Evolutionary conservation across 2,113 vertebrate species (phyloP).

Genomic region (Callaeas wilsoni): DNA sequence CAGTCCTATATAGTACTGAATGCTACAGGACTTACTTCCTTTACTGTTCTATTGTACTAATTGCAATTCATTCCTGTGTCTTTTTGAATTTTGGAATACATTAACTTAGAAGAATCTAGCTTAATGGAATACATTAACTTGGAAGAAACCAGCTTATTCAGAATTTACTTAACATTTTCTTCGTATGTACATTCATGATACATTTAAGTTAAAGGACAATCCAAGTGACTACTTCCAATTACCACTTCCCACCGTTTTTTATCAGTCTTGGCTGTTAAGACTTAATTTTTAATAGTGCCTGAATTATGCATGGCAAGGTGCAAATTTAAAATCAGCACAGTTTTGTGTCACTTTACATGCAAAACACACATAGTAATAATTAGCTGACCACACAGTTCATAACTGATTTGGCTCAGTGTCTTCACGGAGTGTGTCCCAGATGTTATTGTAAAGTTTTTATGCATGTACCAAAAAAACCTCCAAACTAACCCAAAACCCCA

Average conservation of each 20-base stretch:
- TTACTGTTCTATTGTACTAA: not conserved
- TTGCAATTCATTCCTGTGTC: not conserved
- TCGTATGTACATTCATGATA: not conserved
- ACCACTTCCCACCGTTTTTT: not conserved
- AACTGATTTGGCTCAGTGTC: conserved; percentile 27
- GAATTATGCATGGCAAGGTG: not conserved
- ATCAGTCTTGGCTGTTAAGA: not conserved
- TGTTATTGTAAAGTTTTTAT: conserved; percentile 8
- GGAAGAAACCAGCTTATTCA: not conserved
- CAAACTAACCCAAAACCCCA: not conserved
- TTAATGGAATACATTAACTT: not conserved
- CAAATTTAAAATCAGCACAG: not conserved
- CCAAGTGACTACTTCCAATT: not conserved
- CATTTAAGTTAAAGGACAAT: not conserved
- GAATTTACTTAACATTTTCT: not conserved
- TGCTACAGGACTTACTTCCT: not conserved
- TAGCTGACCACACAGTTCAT: conserved; percentile 23
- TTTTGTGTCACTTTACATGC: not conserved
- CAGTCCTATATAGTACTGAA: not conserved
- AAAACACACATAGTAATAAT: not conserved
- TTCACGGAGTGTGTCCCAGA: conserved; percentile 37
- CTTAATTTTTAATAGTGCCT: not conserved
- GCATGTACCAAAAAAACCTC: not conserved
- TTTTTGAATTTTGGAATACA: not conserved
- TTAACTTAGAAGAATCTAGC: not conserved